Base-by-base conservation (phyloP, 2,888 invertebrate species). In the Sarcophaga subvicina region DNA sequence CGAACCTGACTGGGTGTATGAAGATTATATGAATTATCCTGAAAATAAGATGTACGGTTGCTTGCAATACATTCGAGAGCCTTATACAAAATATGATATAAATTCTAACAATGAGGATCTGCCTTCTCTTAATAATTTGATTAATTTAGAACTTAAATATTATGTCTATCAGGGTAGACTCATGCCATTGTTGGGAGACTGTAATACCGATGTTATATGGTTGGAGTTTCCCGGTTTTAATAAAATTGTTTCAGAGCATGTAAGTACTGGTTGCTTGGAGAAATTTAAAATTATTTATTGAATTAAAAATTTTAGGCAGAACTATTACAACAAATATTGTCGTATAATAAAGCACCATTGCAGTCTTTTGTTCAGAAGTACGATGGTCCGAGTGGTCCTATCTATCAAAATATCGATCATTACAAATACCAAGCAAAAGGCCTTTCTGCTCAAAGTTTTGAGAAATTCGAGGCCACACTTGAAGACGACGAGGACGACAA, bases 331-430 rank as follows among this genome's bases (percentile, higher is more conserved):
- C 10, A 22, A 64, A 14, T 25, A 64, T 64, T 14, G 4, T 22
- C 25, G 22, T 2, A 14, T 64, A 25, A 64, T 64, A 27, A 27
- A 22, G 2, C 20, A 64, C 0, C 14, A 25, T 64, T 12, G 22
- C 1, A 64, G 25, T 22, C 22, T 22, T 22, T 22, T 22, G 22
- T 22, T 22, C 22, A 22, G 25, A 3, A 25, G 25, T 25, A 3
- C 12, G 12, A 22, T 25, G 25, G 12, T 14, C 37, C 64, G 22
- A 27, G 0, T 22, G 25, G 25, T 64, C 64, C 64, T 37, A 25
- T 64, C 14, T 64, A 64, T 64, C 64, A 64, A 64, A 64, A 25
- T 64, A 64, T 64, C 37, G 2, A 37, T 37, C 37, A 37, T 37
- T 37, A 37, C 8, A 37, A 37, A 10, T 37, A 37, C 37, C 8